Evolutionary conservation across 2,797 vertebrate species (phyloP).

Genomic region (Sebastolobus altivelis): DNA sequence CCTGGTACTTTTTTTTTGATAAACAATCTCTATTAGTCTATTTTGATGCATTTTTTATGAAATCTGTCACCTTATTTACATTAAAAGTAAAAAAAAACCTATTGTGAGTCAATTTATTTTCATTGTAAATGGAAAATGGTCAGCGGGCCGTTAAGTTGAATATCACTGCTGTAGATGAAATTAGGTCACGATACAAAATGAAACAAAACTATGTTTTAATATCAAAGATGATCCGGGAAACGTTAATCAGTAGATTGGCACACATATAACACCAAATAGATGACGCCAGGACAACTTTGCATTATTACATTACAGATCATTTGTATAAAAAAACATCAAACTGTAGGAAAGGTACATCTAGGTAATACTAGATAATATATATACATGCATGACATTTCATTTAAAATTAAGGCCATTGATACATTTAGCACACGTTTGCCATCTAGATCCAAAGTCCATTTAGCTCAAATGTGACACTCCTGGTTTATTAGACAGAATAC

Average conservation of each 20-base stretch:
- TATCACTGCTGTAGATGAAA: neutral
- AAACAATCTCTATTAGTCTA: neutral
- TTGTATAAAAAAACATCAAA: slow-evolving; percentile 34
- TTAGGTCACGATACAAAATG: neutral
- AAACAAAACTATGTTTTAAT: slow-evolving; percentile 11
- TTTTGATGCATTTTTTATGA: neutral
- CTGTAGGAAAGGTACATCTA: slow-evolving; percentile 19
- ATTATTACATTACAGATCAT: slow-evolving; percentile 40
- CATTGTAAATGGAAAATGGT: neutral
- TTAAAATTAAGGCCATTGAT: slow-evolving; percentile 40
- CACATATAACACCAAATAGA: slow-evolving; percentile 26
- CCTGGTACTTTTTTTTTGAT: no score
- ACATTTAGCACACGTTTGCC: slow-evolving; percentile 25
- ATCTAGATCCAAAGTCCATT: slow-evolving; percentile 3
- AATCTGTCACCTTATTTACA: neutral
- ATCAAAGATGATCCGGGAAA: neutral
- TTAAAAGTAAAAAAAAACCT: neutral
- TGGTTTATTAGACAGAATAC: neutral
- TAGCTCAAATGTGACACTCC: slow-evolving; percentile 20
- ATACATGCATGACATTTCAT: slow-evolving; percentile 5
- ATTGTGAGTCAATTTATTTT: neutral
- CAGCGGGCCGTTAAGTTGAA: neutral
- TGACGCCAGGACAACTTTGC: slow-evolving; percentile 7
- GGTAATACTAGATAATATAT: slow-evolving; percentile 21
- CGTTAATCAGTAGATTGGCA: slow-evolving; percentile 43